These are phyloP conservation scores for Nycticebus coucang DNA, from an alignment of 2,113 vertebrate species.

Conservation along the genomic window DNA sequence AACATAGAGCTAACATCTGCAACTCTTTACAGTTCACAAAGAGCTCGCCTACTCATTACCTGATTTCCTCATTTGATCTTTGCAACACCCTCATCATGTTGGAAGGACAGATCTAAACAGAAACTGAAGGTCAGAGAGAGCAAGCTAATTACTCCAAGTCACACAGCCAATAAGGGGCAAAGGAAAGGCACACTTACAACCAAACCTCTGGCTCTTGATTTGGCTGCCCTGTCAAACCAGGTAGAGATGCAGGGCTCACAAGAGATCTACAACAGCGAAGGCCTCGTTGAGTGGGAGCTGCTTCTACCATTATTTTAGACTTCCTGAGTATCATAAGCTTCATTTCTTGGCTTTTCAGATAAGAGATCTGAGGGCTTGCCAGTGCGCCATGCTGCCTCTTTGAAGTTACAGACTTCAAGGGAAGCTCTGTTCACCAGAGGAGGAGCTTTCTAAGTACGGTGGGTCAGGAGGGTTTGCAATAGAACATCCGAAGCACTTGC, in stretches of 20 bases:
- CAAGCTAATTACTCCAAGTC: background rate
- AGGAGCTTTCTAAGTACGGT: background rate
- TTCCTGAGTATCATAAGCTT: background rate
- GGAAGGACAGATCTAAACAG: slow-evolving; percentile 16
- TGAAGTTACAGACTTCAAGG: slow-evolving; percentile 44
- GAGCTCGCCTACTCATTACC: background rate
- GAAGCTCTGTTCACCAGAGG: background rate
- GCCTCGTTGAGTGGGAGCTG: background rate
- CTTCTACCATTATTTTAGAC: background rate
- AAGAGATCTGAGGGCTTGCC: background rate
- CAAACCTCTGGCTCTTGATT: background rate
- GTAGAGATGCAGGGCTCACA: background rate
- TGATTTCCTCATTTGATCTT: slow-evolving; percentile 12
- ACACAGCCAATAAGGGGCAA: background rate
- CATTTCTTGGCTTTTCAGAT: slow-evolving; percentile 5
- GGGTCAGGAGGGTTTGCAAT: background rate
- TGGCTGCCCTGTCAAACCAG: background rate
- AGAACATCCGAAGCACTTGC: background rate
- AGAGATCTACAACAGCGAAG: background rate
- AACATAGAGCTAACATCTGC: background rate
- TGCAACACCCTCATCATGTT: background rate
- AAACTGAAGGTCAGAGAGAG: background rate
- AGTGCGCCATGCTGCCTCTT: background rate
- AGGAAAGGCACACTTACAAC: background rate
- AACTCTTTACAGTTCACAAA: background rate